Base-by-base conservation (phyloP, 2,888 invertebrate species). In the Octodonta nipae region DNA sequence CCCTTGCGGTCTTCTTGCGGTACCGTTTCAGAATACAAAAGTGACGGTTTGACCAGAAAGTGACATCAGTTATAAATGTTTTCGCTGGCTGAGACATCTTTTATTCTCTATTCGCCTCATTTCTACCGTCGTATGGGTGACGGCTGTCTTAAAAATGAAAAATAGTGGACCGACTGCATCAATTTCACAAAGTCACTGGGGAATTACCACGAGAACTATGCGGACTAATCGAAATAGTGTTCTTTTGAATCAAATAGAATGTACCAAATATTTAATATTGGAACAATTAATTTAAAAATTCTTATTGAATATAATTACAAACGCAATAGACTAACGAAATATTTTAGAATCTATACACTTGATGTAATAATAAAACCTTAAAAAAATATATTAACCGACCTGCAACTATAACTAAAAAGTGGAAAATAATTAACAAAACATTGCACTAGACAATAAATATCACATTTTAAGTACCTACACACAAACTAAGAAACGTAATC, bases 41-140 rank as follows among this genome's bases (percentile, higher is more conserved):
- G 40, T 40, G 38, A 44, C 49, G 38, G 41, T 49, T 48, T 49
- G 50, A 48, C 50, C 50, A 43, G 33, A 41, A 36, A 41, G 43
- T 52, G 51, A 51, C 51, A 45, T 50, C 40, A 43, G 47, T 53
- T 52, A 54, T 53, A 52, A 54, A 54, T 54, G 52, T 52, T 52
- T 53, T 41, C 40, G 38, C 40, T 40, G 38, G 38, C 26, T 32
- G 38, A 36, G 45, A 45, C 45, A 45, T 46, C 44, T 44, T 45
- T 49, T 46, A 48, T 48, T 47, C 45, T 44, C 36, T 34, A 30
- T 30, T 39, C 42, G 43, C 44, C 47, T 44, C 44, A 49, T 47
- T 45, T 42, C 45, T 40, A 33, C 35, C 38, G 40, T 41, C 45
- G 43, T 41, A 36, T 38, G 35, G 38, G 32, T 35, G 38, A 43